Evolutionary conservation across 2,113 vertebrate genomes (phyloP).

Genomic region (Lampris incognitus): DNA sequence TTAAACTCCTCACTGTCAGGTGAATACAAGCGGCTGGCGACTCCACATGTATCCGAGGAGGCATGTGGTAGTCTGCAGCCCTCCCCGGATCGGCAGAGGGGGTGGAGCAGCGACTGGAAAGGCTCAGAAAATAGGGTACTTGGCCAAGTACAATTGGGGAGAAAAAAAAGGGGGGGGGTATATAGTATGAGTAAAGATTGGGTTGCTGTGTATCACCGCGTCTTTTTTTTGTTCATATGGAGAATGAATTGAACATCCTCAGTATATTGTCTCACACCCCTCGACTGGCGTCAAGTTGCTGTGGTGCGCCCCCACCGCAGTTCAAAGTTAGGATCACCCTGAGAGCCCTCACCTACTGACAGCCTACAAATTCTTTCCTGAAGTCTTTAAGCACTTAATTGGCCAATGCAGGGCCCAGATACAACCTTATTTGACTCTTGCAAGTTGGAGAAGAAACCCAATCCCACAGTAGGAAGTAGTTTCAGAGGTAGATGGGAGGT

Average conservation of each 20-base stretch:
- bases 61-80: no score
- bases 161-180: no score
- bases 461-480: conserved; percentile 23
- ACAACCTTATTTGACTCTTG: conserved; percentile 55
- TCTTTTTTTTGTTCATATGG: conserved; percentile 24
- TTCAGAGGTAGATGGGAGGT: conserved; percentile 23
- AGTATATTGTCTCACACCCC: conserved; percentile 51
- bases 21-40: no score
- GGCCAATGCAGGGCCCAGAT: conserved; percentile 57
- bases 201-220: no score
- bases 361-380: conserved; percentile 74
- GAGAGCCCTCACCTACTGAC: conserved; percentile 76
- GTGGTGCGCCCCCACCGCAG: conserved; percentile 52
- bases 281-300: conserved; percentile 39
- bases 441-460: conserved; percentile 36
- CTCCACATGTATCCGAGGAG: no score
- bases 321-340: conserved; percentile 73
- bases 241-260: conserved; percentile 22
- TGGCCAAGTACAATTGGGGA: no score
- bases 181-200: no score
- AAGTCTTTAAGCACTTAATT: conserved; percentile 78
- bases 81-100: no score
- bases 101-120: no score
- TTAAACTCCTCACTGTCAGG: no score
- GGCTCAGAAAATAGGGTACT: no score